These are phyloP conservation scores for Quadroppia sp. DNA, from an alignment of 2,888 invertebrate genomes.

Conservation along the genomic window DNA sequence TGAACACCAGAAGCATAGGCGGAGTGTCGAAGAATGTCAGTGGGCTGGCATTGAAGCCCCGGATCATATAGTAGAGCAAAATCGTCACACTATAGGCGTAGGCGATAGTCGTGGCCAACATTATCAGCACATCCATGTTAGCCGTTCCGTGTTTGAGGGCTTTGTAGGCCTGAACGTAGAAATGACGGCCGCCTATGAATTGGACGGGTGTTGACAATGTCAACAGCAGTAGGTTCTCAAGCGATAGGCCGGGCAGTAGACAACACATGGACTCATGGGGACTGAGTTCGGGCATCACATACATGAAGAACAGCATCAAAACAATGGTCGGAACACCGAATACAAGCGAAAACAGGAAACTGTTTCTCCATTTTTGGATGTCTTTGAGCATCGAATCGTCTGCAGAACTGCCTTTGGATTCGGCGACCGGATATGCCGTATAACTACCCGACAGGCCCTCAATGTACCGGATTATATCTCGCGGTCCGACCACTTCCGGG, in stretches of 20 bases:
- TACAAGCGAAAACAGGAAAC: conserved; percentile 83
- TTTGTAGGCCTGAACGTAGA: conserved; percentile 69
- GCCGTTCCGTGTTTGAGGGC: conserved; percentile 84
- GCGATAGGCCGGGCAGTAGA: conserved; percentile 80
- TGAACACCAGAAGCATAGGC: conserved; percentile 96
- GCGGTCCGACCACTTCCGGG: conserved; percentile 66
- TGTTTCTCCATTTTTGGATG: conserved; percentile 68
- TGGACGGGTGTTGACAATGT: conserved; percentile 89
- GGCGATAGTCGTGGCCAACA: conserved; percentile 93
- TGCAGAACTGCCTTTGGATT: conserved; percentile 47
- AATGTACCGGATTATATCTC: conserved; percentile 76
- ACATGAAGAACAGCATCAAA: conserved; percentile 93
- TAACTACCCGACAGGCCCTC: conserved; percentile 71
- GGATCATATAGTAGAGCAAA: conserved; percentile 72
- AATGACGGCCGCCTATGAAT: conserved; percentile 74
- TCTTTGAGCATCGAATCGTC: conserved; percentile 48
- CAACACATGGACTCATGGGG: conserved; percentile 59
- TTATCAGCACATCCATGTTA: conserved; percentile 99
- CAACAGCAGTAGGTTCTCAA: conserved; percentile 91
- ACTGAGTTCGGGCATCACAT: conserved; percentile 41
- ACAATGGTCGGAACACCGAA: conserved; percentile 96
- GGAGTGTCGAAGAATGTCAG: conserved; percentile 99
- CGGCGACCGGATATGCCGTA: conserved; percentile 65
- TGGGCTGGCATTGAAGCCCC: conserved; percentile 75
- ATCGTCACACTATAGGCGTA: conserved; percentile 86